Base-by-base conservation (phyloP, 2,797 vertebrate species). In the Gouania willdenowi region DNA sequence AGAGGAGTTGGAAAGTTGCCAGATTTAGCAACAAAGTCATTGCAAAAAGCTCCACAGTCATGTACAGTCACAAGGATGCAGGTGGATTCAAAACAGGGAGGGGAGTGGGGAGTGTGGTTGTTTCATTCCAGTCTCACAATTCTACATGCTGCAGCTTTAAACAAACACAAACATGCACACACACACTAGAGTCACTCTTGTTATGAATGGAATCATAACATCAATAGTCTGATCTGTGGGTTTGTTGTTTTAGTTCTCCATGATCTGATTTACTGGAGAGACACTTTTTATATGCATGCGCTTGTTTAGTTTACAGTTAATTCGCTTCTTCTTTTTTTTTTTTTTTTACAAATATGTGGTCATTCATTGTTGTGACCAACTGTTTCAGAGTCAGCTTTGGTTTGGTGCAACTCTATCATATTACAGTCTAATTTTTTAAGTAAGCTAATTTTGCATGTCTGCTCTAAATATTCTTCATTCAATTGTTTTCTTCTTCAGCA, bases 231-330 rank as follows among this genome's bases (percentile, higher is more conserved):
- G 40, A 53, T 43, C 36, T 33, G 26, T 21, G 30, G 31, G 19
- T 48, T 59, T 37, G 45, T 66, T 57, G 41, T 44, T 74, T 57
- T 70, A 34, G 32, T 45, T 72, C 49, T 18, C 41, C 0, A 27
- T 42, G 47, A 53, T 29, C 41, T 36, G 33, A 66, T 62, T 64
- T 61, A 56, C 23, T 11, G 8, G 26, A 46, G 43, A 5, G 22
- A 53, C 0, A 26, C 52, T 29, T 32, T 56, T 54, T 48, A 43
- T 29, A 18, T 7, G 30, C 55, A 34, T 24, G 41, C 33, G 38
- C 48, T 38, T 42, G 45, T 48, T 46, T 10, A 38, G 28, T 61
- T 66, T 61, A 48, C 34, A 46, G 58, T 42, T 61, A 47, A 59
- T 71, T 62, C 71, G 57, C n/a, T 66, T 59, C 44, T 49, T n/a